Evolutionary conservation across 2,888 invertebrate species (phyloP).

Genomic region (Drosophila longiperda): DNA sequence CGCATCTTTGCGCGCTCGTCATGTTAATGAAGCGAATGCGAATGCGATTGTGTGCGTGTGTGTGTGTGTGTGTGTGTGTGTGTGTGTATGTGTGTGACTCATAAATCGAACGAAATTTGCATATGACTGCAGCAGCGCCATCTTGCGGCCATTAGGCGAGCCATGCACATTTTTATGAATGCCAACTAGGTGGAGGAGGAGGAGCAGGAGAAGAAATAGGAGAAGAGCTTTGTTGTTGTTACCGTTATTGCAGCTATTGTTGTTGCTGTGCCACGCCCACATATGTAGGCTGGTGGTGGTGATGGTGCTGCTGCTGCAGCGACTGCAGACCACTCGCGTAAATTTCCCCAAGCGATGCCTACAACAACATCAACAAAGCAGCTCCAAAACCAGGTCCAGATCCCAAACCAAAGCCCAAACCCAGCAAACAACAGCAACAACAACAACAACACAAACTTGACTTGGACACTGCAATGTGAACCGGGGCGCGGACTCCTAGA

Average conservation of each 20-base stretch:
- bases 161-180: conserved; percentile 58
- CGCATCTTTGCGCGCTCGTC: conserved; percentile 73
- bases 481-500: conserved; percentile 30
- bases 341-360: conserved; percentile 76
- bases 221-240: conserved; percentile 49
- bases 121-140: conserved; percentile 67
- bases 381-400: conserved; percentile 26
- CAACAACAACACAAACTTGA: conserved; percentile 27
- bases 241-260: conserved; percentile 34
- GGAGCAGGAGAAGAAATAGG: background rate
- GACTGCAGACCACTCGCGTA: conserved; percentile 67
- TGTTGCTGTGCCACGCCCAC: conserved; percentile 51
- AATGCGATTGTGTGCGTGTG: conserved; percentile 1
- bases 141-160: conserved; percentile 67
- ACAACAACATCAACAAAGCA: conserved; percentile 44
- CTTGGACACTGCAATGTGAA: conserved; percentile 49
- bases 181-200: conserved; percentile 5
- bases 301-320: conserved; percentile 16
- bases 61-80: conserved; percentile 5
- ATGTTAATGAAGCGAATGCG: conserved; percentile 71
- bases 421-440: conserved; percentile 26
- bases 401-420: conserved; percentile 24
- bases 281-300: conserved; percentile 18
- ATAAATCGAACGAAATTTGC: conserved; percentile 78
- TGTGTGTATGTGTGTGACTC: conserved; percentile 36